phyloP scores from a whole-genome alignment of 92 coral and sea anemone species.

The Bergia sp. region DNA sequence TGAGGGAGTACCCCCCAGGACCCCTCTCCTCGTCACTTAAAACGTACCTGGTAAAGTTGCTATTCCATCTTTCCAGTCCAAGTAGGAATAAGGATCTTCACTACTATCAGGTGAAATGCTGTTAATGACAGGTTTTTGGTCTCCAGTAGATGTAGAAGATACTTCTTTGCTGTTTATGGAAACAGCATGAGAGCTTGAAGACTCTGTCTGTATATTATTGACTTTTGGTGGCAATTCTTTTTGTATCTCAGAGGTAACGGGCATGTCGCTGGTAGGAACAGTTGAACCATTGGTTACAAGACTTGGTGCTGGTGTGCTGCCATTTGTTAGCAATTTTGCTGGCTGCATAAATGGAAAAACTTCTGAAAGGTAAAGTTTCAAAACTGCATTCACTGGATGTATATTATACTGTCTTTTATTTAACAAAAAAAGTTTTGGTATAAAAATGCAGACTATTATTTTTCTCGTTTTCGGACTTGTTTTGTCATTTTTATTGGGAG shows the following conservation, averaged over 20 bases:
- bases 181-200: neutral
- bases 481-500: too few relatives aligned
- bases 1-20: too few relatives aligned
- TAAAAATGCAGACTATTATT: too few relatives aligned
- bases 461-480: too few relatives aligned
- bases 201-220: neutral
- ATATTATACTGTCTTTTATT: too few relatives aligned
- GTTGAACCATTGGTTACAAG: conserved; percentile 6
- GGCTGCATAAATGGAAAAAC: conserved; percentile 30
- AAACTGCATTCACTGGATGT: neutral
- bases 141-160: conserved; percentile 17
- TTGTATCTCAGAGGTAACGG: neutral
- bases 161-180: conserved; percentile 27
- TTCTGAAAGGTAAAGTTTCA: conserved; percentile 21
- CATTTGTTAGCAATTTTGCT: conserved; percentile 11
- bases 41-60: conserved; percentile 38
- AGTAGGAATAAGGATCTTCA: conserved; percentile 37
- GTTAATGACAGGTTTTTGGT: neutral
- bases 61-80: conserved; percentile 45
- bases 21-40: too few relatives aligned
- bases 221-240: conserved; percentile 20
- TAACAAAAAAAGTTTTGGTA: too few relatives aligned
- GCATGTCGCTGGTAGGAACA: neutral
- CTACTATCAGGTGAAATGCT: conserved; percentile 13
- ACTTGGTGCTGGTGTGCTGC: neutral